Evolutionary conservation across 2,888 invertebrate species (phyloP), one percentile per base, ranked within the genome.

Genomic region (Pollenia angustigena): DNA sequence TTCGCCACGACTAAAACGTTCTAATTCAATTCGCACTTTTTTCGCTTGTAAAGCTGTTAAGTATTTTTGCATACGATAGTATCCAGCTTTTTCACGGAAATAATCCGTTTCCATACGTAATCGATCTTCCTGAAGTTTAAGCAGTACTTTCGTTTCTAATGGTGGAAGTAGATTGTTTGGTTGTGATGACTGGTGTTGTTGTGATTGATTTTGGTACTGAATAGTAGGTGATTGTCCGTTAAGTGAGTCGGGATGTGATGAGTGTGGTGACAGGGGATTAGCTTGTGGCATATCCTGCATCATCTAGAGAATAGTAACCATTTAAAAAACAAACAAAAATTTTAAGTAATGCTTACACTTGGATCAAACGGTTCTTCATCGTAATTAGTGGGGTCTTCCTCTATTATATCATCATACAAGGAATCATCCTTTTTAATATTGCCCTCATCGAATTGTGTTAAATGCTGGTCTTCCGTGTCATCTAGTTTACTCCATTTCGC

Each of bases 1-100:
- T 32, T 87, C 87, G 1, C 81, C 75, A 18, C 81, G 72, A 72
- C 50, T 80, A 40, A 89, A 11, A 52, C 88, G 88, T 23, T 89
- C 89, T 44, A 89, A 74, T 64, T 89, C 89, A 14, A 87, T 56
- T 44, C 88, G 87, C n/a, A 85, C 80, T 54, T 90, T 91, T 52
- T 89, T 89, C 3, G 91, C 91, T 79, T 91, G 91, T 71, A 91
- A 87, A 42, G 91, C 91, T 7, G 90, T 90, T 23, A 91, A 85
- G 86, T 90, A 90, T 78, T 91, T 91, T 83, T 91, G 91, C 91
- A 91, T 91, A 0, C 91, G 90, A 88, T 91, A 91, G 78, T 88
- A 91, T 1, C 88, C 91, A 8, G 91, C 91, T 75, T 91, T 91
- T 75, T 91, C 91, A 8, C 89, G 89, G 74, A 91, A 91, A 81